Conservation (phyloP, 2,797 vertebrate genomes). For the Nothura maculosa region DNA sequence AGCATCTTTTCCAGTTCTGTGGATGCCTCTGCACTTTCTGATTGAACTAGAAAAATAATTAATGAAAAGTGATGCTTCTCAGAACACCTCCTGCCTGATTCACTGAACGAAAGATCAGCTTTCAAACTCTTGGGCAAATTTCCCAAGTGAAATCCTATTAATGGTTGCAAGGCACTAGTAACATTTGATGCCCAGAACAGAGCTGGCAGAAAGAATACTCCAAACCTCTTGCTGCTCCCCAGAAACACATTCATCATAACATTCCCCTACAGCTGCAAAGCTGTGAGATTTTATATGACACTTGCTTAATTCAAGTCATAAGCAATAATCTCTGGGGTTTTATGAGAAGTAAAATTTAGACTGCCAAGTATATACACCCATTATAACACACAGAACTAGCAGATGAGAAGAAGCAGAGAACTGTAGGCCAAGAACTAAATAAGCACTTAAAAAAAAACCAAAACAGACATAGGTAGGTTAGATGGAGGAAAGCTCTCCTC, state of each 20-base stretch:
- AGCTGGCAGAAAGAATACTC: conserved; percentile 44
- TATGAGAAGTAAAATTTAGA: conserved; percentile 64
- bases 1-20: conserved; percentile 14
- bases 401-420: neutral
- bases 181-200: conserved; percentile 22
- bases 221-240: conserved; percentile 42
- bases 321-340: conserved; percentile 60
- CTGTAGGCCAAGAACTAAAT: conserved; percentile 13
- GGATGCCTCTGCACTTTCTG: neutral
- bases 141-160: conserved; percentile 35
- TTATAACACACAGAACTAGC: conserved; percentile 51
- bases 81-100: neutral
- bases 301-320: conserved; percentile 65
- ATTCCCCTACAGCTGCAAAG: conserved; percentile 4
- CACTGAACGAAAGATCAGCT: neutral
- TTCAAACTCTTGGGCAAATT: conserved; percentile 39
- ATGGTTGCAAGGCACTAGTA: conserved; percentile 24
- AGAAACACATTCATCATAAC: conserved; percentile 64
- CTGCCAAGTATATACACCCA: conserved; percentile 47
- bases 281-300: conserved; percentile 45
- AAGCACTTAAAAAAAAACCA: conserved; percentile 6
- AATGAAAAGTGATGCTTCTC: conserved; percentile 6
- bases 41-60: conserved; percentile 19
- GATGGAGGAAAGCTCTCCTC: neutral
- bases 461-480: neutral